A percentile compares a stretch with the other conserved stretches of the same genome.
These are phyloP conservation scores for Pomacea maculata DNA, from an alignment of 1,140 invertebrate genomes.

Conservation along the genomic window DNA sequence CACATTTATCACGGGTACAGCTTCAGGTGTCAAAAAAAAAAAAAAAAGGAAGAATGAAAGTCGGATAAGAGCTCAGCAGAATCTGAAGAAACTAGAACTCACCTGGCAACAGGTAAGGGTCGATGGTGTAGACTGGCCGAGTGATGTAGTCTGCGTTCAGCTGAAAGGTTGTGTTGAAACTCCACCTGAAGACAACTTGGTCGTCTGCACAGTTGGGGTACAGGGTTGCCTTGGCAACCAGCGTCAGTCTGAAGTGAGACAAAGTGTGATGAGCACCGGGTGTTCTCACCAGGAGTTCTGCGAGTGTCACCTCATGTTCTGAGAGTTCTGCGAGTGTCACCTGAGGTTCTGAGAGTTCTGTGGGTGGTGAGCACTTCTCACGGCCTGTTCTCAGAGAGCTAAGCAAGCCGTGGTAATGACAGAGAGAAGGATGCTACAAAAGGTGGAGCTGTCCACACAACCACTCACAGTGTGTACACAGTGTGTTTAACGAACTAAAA, in stretches of 20 bases:
- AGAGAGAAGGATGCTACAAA: neutral
- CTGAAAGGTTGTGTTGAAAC: slow-evolving; percentile 8
- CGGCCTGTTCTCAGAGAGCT: neutral
- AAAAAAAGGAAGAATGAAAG: too few relatives aligned
- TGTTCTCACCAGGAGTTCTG: neutral
- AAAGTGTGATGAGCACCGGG: neutral
- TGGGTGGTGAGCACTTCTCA: too few relatives aligned
- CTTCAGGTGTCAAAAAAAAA: too few relatives aligned
- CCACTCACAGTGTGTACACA: neutral
- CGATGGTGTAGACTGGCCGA: slow-evolving; percentile 10
- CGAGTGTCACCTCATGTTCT: neutral
- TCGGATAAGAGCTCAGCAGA: too few relatives aligned
- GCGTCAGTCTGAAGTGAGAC: slow-evolving; percentile 5
- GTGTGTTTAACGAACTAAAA: neutral
- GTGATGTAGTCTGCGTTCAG: slow-evolving; percentile 12
- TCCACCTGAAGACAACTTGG: slow-evolving; percentile 16
- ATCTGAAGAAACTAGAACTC: neutral
- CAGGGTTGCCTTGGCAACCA: slow-evolving; percentile 18
- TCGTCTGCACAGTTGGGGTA: slow-evolving; percentile 21
- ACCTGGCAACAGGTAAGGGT: slow-evolving; percentile 19
- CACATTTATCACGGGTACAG: too few relatives aligned
- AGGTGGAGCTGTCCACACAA: neutral
- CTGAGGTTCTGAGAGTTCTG: too few relatives aligned
- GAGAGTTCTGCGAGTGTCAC: too few relatives aligned
- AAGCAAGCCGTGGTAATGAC: too few relatives aligned